These are phyloP conservation scores for Caradrina clavipalpis DNA, from an alignment of 2,888 invertebrate species.

Conservation along the genomic window DNA sequence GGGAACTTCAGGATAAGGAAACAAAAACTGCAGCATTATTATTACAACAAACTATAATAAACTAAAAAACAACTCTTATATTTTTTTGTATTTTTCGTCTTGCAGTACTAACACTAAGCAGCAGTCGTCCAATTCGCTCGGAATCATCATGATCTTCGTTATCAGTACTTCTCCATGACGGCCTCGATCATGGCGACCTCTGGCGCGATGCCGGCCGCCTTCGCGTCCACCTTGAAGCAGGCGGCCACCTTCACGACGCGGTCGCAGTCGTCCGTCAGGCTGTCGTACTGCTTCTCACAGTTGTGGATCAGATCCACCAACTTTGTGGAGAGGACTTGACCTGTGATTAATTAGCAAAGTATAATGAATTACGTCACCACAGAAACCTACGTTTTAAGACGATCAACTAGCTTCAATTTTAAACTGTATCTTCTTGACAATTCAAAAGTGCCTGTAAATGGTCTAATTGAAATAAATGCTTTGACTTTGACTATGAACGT, in stretches of 20 bases:
- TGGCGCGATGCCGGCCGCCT: slow-evolving; percentile 83
- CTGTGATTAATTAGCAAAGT: slow-evolving; percentile 63
- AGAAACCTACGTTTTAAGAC: no score
- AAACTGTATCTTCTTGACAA: no score
- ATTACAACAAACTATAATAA: slow-evolving; percentile 36
- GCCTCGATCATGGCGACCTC: slow-evolving; percentile 87
- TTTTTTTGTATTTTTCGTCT: slow-evolving; percentile 36
- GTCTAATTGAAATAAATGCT: no score
- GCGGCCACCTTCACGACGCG: slow-evolving; percentile 85
- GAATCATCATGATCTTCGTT: background rate
- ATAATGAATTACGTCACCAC: background rate
- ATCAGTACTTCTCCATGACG: slow-evolving; percentile 82
- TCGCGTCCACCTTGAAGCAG: slow-evolving; percentile 83
- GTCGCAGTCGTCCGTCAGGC: slow-evolving; percentile 80
- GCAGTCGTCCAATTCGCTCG: slow-evolving; percentile 12
- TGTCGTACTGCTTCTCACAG: slow-evolving; percentile 83
- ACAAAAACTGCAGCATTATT: slow-evolving; percentile 15
- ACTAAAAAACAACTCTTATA: slow-evolving; percentile 4
- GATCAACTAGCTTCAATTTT: no score
- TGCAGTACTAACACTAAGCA: slow-evolving; percentile 38
- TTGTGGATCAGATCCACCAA: slow-evolving; percentile 85
- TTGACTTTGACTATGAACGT: no score
- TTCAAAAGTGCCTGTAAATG: no score
- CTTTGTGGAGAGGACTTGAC: slow-evolving; percentile 79
- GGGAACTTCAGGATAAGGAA: background rate